phyloP scores from a whole-genome alignment of 2,797 vertebrate genomes.

The Hippocampus kuda region DNA sequence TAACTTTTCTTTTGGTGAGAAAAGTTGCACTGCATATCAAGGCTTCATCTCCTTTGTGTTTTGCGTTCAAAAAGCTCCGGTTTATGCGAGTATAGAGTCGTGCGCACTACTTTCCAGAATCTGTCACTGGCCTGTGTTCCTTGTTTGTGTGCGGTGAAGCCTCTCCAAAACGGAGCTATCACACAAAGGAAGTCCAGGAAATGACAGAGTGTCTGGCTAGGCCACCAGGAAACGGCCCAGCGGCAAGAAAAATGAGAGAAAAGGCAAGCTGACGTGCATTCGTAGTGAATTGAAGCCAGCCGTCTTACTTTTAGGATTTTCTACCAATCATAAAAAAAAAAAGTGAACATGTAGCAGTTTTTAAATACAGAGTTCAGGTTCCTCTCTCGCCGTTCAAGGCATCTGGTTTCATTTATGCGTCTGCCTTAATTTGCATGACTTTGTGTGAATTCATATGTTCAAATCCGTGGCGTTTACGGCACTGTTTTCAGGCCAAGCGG shows the following conservation, averaged over 20 bases:
- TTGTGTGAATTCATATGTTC: background rate
- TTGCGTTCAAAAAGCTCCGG: slow-evolving; percentile 2
- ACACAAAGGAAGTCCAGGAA: slow-evolving; percentile 42
- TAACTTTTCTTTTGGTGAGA: no score
- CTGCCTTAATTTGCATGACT: background rate
- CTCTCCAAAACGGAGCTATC: slow-evolving; percentile 21
- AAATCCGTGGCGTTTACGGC: background rate
- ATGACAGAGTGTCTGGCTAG: slow-evolving; percentile 39
- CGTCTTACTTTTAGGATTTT: slow-evolving; percentile 3
- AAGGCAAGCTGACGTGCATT: slow-evolving; percentile 15
- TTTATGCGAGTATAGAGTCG: background rate
- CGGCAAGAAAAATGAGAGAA: slow-evolving; percentile 4
- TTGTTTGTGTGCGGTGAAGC: slow-evolving; percentile 22
- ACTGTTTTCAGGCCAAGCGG: background rate
- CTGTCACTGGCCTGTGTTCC: slow-evolving; percentile 27
- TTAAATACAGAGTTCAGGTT: background rate
- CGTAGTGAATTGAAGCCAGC: background rate
- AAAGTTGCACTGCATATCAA: no score
- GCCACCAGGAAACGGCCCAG: slow-evolving; percentile 30
- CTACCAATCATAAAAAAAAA: slow-evolving; percentile 11
- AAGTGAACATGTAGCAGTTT: background rate
- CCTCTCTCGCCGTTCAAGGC: background rate
- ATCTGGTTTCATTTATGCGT: slow-evolving; percentile 4
- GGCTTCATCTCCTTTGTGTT: background rate
- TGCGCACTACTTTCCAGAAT: slow-evolving; percentile 6